Base-by-base conservation (phyloP, 2,113 vertebrate species). In the Nasalis larvatus region DNA sequence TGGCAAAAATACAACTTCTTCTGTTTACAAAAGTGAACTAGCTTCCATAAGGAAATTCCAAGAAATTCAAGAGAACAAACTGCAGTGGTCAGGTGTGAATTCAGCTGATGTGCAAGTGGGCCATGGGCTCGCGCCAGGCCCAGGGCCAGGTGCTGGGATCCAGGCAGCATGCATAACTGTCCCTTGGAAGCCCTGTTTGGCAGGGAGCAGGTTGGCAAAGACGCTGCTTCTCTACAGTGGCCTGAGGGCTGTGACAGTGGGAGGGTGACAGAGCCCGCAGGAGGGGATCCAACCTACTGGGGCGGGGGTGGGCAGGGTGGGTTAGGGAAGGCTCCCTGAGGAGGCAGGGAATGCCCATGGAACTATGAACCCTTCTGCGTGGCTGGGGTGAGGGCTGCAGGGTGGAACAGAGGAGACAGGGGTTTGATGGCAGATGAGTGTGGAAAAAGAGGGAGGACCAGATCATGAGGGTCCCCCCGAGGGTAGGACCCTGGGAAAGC, bases 121-220 rank as follows among this genome's bases (percentile, higher is more conserved):
- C 4, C 45, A 8, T 2, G 5, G 52, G 52, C 52, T 52, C 52
- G 4, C 16, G 4, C 52, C 52, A 52, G 52, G 52, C 52, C 52
- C 1, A 0, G 14, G 52, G 37, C 18, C 17, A 40, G 20, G 30
- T 37, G 23, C 60, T 1, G 0, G 60, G 56, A 7, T 6, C 8
- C 0, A 3, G 9, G 40, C 47, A 23, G 60, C 1, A 0, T 3
- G 27, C 25, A 13, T 5, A 69, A 1, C 37, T 10, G 18, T 18
- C 32, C 21, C 37, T 2, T 0, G 23, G 35, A 74, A 56, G 47
- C 54, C 37, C 20, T 4, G 21, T n/a, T 54, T 10, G 42, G 45
- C 32, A 85, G 30, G 49, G 60, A 78, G 58, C 37, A 37, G 73
- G 23, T 2, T 2, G 78, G 21, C 45, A 56, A 71, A 63, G 89